These are phyloP conservation scores for Xenops minutus DNA, from an alignment of 2,797 vertebrate species.

Conservation along the genomic window DNA sequence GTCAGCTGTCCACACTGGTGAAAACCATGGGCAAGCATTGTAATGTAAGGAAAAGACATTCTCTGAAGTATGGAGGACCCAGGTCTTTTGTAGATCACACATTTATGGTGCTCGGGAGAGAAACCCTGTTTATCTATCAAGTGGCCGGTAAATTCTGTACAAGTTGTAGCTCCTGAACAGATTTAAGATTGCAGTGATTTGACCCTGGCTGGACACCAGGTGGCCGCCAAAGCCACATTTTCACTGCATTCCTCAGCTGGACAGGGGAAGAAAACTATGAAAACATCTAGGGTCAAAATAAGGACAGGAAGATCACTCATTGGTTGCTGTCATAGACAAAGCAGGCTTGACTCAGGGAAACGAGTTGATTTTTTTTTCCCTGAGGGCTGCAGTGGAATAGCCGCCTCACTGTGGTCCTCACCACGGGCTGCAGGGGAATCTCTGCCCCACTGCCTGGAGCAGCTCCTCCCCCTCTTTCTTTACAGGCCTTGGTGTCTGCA, in stretches of 20 bases:
- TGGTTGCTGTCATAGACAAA: not conserved
- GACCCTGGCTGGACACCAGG: not conserved
- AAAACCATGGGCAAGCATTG: not conserved
- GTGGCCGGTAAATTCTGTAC: not conserved
- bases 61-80: not conserved
- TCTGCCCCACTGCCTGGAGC: not conserved
- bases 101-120: not conserved
- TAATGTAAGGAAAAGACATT: not conserved
- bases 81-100: not conserved
- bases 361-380: not conserved
- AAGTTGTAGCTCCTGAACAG: not conserved
- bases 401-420: not conserved
- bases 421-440: not conserved
- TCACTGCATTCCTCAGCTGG: not conserved
- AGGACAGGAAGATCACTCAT: not conserved
- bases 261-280: not conserved
- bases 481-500: not conserved
- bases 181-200: not conserved
- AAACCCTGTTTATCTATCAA: not conserved
- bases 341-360: not conserved
- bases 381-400: not conserved
- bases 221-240: not conserved
- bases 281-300: not conserved
- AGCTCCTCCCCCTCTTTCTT: not conserved
- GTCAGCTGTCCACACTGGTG: not conserved